These are phyloP conservation scores for Temnothorax ravouxi DNA, from an alignment of 2,888 invertebrate species.

Conservation along the genomic window DNA sequence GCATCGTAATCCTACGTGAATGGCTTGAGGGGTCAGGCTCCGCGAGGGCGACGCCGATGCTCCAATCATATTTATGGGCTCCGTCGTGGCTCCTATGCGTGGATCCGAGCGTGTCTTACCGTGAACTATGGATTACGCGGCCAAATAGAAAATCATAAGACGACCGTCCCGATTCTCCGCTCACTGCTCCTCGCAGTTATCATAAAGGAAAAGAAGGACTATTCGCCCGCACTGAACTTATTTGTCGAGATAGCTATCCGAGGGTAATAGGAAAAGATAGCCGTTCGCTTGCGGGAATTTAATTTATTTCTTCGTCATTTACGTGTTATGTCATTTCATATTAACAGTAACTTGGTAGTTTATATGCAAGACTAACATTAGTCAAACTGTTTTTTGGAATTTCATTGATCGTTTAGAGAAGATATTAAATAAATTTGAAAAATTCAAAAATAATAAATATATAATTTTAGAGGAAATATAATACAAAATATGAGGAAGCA, in stretches of 20 bases:
- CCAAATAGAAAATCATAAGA: slow-evolving; percentile 84
- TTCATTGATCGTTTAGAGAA: not conserved
- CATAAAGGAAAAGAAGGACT: slow-evolving; percentile 68
- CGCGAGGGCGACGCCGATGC: slow-evolving; percentile 73
- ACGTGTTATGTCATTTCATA: not conserved
- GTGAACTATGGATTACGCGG: slow-evolving; percentile 82
- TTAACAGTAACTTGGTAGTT: not conserved
- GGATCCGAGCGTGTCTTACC: slow-evolving; percentile 75
- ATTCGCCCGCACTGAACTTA: slow-evolving; percentile 44
- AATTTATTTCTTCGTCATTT: slow-evolving; percentile 16
- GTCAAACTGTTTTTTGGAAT: not conserved
- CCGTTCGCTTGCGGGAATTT: not conserved
- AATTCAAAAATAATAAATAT: not conserved
- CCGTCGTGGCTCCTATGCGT: slow-evolving; percentile 73
- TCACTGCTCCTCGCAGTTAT: slow-evolving; percentile 61
- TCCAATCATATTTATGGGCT: slow-evolving; percentile 86
- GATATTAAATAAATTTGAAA: not conserved
- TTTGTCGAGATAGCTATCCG: slow-evolving; percentile 34
- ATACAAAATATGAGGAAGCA: too few species aligned
- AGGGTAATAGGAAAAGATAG: slow-evolving; percentile 27
- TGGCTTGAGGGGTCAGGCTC: slow-evolving; percentile 76
- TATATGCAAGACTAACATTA: not conserved
- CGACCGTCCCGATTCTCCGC: slow-evolving; percentile 59
- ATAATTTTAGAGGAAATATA: not conserved
- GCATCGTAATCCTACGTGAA: slow-evolving; percentile 81